Percentiles rank a stretch among this genome's conserved stretches.
These are phyloP conservation scores for Conger conger DNA, from an alignment of 2,113 vertebrate genomes.

Conservation along the genomic window DNA sequence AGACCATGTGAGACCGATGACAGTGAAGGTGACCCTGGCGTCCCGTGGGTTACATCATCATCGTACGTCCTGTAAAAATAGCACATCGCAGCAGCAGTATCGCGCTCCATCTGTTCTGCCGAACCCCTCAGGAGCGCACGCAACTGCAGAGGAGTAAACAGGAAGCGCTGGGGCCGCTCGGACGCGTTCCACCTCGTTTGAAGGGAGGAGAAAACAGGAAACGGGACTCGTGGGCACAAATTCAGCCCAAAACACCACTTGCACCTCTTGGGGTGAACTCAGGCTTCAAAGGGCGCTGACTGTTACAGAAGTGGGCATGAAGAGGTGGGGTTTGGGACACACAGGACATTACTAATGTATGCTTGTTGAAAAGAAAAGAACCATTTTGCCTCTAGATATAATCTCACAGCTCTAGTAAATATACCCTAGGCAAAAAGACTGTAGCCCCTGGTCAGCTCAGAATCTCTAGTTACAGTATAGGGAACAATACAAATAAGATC, in stretches of 20 bases:
- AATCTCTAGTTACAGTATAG: too few relatives aligned
- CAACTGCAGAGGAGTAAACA: background rate
- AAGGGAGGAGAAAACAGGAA: background rate
- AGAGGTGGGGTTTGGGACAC: background rate
- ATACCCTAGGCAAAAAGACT: too few relatives aligned
- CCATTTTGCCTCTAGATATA: too few relatives aligned
- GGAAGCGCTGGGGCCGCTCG: background rate
- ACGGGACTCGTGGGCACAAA: background rate
- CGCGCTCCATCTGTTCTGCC: constrained; percentile 1
- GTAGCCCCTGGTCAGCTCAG: too few relatives aligned
- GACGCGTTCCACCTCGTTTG: background rate
- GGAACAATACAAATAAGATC: too few relatives aligned
- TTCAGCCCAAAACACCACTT: background rate
- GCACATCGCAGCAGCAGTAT: background rate
- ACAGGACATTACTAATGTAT: background rate
- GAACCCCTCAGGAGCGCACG: background rate
- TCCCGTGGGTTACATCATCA: background rate
- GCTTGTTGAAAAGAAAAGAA: background rate
- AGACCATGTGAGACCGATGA: background rate
- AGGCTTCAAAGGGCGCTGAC: background rate
- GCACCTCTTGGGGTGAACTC: background rate
- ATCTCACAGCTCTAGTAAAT: too few relatives aligned
- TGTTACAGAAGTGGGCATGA: background rate
- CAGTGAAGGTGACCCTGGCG: constrained; percentile 10
- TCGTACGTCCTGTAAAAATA: background rate